A percentile compares a stretch with the other conserved stretches of the same genome.
Evolutionary conservation across 2,888 invertebrate genomes (phyloP).

Genomic region (Sphinx pinastri): DNA sequence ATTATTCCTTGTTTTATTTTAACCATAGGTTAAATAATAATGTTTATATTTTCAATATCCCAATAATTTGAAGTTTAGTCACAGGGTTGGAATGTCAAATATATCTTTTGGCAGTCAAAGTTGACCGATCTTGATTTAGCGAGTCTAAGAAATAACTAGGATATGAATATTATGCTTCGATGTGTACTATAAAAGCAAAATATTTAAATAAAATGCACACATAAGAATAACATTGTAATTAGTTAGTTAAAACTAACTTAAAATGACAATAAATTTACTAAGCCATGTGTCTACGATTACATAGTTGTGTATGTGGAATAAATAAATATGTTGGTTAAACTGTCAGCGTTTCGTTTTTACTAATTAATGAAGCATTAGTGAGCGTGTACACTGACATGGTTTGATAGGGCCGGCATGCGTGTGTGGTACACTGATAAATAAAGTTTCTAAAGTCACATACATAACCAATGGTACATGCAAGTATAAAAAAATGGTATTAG

Average conservation of each 20-base stretch:
- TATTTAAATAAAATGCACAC: not conserved
- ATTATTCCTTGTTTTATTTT: slow-evolving; percentile 11
- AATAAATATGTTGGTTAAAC: slow-evolving; percentile 1
- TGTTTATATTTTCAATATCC: too few relatives aligned
- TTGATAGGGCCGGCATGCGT: not conserved
- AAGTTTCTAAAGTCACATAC: not conserved
- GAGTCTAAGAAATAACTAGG: not conserved
- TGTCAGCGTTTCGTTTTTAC: slow-evolving; percentile 6
- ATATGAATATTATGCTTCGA: not conserved
- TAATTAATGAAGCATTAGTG: slow-evolving; percentile 12
- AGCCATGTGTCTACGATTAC: not conserved
- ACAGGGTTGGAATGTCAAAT: not conserved
- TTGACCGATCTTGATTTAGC: not conserved
- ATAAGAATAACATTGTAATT: not conserved
- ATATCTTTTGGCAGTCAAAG: not conserved
- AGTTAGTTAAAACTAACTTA: not conserved
- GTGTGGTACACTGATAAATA: not conserved
- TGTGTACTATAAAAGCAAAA: not conserved
- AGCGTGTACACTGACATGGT: slow-evolving; percentile 1
- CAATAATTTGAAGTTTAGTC: not conserved
- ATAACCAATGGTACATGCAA: too few relatives aligned
- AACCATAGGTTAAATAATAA: too few relatives aligned
- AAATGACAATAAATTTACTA: not conserved
- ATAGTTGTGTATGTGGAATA: not conserved
- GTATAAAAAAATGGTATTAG: too few relatives aligned